phyloP scores from a whole-genome alignment of 2,113 vertebrate genomes.

The Pipra filicauda region DNA sequence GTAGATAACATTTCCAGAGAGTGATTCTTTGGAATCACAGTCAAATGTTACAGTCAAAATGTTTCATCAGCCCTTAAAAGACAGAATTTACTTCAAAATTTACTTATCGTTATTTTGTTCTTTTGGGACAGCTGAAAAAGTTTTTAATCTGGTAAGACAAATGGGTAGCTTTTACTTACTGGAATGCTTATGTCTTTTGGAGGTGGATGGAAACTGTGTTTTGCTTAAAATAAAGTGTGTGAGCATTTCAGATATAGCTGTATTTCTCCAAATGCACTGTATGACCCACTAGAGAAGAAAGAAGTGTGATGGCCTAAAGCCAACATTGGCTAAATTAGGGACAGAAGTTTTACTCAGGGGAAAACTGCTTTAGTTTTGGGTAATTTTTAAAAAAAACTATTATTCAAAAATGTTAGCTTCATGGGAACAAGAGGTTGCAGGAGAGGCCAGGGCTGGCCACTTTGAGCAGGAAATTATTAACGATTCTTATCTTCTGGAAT shows the following conservation, averaged over 20 bases:
- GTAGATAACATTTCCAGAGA: background rate
- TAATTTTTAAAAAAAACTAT: background rate
- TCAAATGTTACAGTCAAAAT: background rate
- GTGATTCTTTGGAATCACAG: no score
- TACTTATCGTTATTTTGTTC: background rate
- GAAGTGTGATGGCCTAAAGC: background rate
- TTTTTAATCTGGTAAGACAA: background rate
- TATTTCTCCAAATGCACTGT: slow-evolving; percentile 4
- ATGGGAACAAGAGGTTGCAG: slow-evolving; percentile 64
- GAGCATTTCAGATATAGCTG: background rate
- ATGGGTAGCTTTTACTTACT: background rate
- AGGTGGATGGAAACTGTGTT: background rate
- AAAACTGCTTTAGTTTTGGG: slow-evolving; percentile 24
- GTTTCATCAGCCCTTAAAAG: slow-evolving; percentile 1
- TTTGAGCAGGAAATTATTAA: slow-evolving; percentile 69
- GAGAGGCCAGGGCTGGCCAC: slow-evolving; percentile 51
- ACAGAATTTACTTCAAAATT: background rate
- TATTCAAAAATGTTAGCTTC: slow-evolving; percentile 58
- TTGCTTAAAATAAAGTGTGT: slow-evolving; percentile 13
- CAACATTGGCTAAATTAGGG: slow-evolving; percentile 26
- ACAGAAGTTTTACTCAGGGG: slow-evolving; percentile 25
- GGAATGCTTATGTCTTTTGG: background rate
- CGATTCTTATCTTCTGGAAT: slow-evolving; percentile 72
- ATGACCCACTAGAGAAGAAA: background rate
- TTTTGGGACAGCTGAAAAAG: background rate